Conservation (phyloP, 2,797 vertebrate species). For the Pantherophis alleghaniensis region DNA sequence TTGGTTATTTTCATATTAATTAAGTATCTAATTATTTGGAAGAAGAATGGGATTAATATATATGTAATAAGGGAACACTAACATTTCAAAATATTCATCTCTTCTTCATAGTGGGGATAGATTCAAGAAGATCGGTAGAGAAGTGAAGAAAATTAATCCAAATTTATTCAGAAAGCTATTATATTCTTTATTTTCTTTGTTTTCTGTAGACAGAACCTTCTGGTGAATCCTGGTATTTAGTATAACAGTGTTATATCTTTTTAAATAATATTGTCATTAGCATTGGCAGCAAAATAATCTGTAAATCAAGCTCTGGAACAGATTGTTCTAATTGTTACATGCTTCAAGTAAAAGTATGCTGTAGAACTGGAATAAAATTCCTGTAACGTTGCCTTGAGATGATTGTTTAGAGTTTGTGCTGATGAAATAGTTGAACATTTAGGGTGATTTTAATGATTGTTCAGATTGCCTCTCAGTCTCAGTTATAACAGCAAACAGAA, state of each 20-base stretch:
- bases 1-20: background rate
- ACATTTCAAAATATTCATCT: background rate
- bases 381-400: background rate
- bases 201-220: background rate
- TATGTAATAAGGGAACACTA: background rate
- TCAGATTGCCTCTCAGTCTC: background rate
- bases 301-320: background rate
- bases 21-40: background rate
- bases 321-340: background rate
- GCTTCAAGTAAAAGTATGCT: background rate
- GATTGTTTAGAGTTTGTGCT: background rate
- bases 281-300: background rate
- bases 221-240: background rate
- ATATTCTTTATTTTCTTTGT: background rate
- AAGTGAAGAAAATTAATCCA: background rate
- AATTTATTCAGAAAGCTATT: background rate
- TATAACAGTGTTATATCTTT: background rate
- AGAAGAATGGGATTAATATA: background rate
- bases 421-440: background rate
- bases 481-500: background rate
- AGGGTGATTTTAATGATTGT: background rate
- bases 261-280: background rate
- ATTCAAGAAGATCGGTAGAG: background rate
- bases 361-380: background rate
- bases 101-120: background rate